Evolutionary conservation across 2,113 vertebrate species (phyloP), one percentile per base, ranked within the genome.

Genomic region (Hyla sarda): DNA sequence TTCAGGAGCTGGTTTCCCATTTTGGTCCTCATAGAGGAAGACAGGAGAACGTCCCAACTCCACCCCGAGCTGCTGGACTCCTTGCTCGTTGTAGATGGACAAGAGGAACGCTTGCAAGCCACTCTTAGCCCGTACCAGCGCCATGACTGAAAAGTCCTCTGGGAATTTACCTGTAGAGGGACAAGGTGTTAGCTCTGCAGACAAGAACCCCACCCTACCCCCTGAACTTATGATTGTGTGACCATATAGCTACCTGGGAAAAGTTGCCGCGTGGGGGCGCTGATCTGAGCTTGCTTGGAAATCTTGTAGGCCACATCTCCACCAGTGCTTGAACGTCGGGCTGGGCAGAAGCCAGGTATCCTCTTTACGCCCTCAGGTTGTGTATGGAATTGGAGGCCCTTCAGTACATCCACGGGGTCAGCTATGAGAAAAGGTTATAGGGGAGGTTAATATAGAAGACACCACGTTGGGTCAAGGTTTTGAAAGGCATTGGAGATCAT

Each of bases 11-110:
- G 97, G 97, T 52, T 95, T 95, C 23, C 95, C 95, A 0, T 85
- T 93, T 88, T 98, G 96, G 92, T 98, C 97, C 85, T 96, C 95
- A 0, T 98, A 98, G 82, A 98, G 93, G 91, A 98, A 97, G 85
- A 96, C 93, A 1, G 96, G 95, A 0, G 96, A 97, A 67, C 92
- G 95, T 60, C 96, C 97, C 0, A 98, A 89, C 90, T 98, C 97
- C 4, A 98, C 58, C 21, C 96, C 96, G 88, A 98, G 89, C 90
- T 98, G 97, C 89, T 95, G 96, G 83, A 94, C 82, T 0, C 96
- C 96, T 71, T 96, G 95, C 54, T 94, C 96, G 19, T 92, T 96
- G 91, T 98, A 98, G 87, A 98, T 83, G 37, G 96, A 97, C 83
- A 98, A 91, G 41, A 98, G 94, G 90, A 97, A 96, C 21, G 95